Evolutionary conservation across 2,113 vertebrate species (phyloP).

Genomic region (Uropsilus gracilis): DNA sequence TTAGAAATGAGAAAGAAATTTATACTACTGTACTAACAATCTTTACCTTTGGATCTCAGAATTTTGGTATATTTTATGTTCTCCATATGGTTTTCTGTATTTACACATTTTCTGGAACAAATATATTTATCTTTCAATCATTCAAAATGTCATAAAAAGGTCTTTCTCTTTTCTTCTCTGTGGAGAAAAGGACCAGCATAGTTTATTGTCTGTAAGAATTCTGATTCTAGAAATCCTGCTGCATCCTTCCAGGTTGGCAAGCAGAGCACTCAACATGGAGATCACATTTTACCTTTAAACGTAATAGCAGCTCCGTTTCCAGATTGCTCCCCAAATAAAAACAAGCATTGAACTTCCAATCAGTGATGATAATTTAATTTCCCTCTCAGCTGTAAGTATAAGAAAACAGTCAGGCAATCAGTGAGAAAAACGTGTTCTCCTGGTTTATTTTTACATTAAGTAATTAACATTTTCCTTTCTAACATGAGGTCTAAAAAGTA

Average conservation of each 20-base stretch:
- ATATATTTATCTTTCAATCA: not conserved
- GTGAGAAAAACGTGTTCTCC: slow-evolving; percentile 75
- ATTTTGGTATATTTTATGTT: not conserved
- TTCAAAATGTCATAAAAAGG: not conserved
- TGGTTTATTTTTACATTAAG: slow-evolving; percentile 85
- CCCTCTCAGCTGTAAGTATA: slow-evolving; percentile 80
- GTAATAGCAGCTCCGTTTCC: slow-evolving; percentile 68
- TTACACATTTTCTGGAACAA: not conserved
- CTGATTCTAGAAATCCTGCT: slow-evolving; percentile 46
- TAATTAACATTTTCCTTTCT: slow-evolving; percentile 82
- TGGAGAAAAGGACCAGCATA: not conserved
- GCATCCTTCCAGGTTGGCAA: not conserved
- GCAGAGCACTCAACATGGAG: not conserved
- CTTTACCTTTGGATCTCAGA: not conserved
- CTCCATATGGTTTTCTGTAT: not conserved
- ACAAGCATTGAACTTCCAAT: slow-evolving; percentile 81
- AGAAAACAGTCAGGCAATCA: slow-evolving; percentile 83
- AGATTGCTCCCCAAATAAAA: slow-evolving; percentile 85
- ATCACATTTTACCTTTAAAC: slow-evolving; percentile 52
- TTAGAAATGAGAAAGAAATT: not conserved
- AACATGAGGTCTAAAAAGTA: slow-evolving; percentile 71
- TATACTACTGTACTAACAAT: not conserved
- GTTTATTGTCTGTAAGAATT: not conserved
- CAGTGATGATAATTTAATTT: slow-evolving; percentile 85
- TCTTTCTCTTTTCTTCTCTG: not conserved